Conservation (phyloP, 2,113 vertebrate species). For the Ranitomeya imitator region DNA sequence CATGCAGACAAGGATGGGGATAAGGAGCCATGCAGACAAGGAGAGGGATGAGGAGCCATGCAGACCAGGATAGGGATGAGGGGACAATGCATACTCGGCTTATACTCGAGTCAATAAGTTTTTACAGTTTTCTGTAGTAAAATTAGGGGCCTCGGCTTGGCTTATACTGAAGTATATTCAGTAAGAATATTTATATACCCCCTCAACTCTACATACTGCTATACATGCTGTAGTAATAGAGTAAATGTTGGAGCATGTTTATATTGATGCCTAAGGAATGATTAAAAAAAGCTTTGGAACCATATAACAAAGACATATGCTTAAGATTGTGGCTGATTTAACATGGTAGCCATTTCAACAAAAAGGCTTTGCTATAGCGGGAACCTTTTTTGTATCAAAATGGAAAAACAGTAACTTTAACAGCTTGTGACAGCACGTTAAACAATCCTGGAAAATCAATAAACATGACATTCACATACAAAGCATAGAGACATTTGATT, state of each 20-base stretch:
- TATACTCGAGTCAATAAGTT: too few relatives aligned
- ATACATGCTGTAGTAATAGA: background rate
- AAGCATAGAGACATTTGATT: constrained; percentile 37
- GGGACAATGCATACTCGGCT: too few relatives aligned
- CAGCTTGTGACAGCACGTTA: constrained; percentile 49
- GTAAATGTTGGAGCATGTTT: background rate
- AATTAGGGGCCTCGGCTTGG: too few relatives aligned
- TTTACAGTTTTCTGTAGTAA: too few relatives aligned
- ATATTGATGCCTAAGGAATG: background rate
- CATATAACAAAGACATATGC: constrained; percentile 23
- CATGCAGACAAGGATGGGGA: too few relatives aligned
- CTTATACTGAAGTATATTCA: too few relatives aligned
- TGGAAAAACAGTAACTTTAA: constrained; percentile 38
- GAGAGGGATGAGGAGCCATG: too few relatives aligned
- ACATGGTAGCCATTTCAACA: constrained; percentile 21
- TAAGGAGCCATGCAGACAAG: too few relatives aligned
- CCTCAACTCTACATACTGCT: background rate
- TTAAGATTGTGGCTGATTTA: constrained; percentile 5
- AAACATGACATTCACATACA: constrained; percentile 46
- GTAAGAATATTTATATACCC: too few relatives aligned
- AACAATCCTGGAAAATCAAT: constrained; percentile 44
- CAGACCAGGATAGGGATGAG: too few relatives aligned
- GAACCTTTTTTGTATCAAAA: constrained; percentile 30
- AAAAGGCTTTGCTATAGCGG: constrained; percentile 6
- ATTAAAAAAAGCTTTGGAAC: background rate